phyloP scores from a whole-genome alignment of 1,140 invertebrate species.

The Calosoma granatense region DNA sequence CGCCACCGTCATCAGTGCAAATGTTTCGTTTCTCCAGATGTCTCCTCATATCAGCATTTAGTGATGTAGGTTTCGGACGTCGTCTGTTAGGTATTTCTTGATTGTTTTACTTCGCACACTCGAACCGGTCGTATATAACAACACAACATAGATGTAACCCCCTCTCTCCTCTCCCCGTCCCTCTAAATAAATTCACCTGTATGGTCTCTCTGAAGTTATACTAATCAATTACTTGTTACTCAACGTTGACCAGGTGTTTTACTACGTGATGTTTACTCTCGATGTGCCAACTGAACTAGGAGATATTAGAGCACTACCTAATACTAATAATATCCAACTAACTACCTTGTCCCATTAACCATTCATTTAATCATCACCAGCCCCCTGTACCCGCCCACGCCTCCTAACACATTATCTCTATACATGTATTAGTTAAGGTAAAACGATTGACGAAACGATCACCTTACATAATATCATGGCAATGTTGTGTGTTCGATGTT shows the following conservation, averaged over 20 bases:
- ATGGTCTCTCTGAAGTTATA: not conserved
- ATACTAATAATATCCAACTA: not conserved
- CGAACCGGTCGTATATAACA: not conserved
- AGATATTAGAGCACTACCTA: not conserved
- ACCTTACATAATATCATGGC: too few relatives aligned
- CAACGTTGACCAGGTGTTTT: not conserved
- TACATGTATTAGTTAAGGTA: not conserved
- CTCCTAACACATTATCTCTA: too few relatives aligned
- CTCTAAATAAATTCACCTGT: too few relatives aligned
- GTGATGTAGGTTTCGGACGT: not conserved
- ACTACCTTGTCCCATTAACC: not conserved
- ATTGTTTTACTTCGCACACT: not conserved
- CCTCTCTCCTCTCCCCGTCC: too few relatives aligned
- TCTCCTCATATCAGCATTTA: conserved; percentile 4
- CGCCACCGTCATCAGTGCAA: not conserved
- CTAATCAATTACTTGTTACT: not conserved
- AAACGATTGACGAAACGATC: not conserved
- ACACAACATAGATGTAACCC: not conserved
- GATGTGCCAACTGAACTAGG: conserved; percentile 2
- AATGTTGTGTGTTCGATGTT: not conserved
- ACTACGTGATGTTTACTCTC: not conserved
- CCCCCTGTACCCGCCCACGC: too few relatives aligned
- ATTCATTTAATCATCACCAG: not conserved
- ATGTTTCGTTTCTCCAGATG: not conserved
- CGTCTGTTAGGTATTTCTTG: not conserved